Percentiles rank a stretch among this genome's conserved stretches.
These are phyloP conservation scores for Orthosia incerta DNA, from an alignment of 2,888 invertebrate genomes.

Conservation along the genomic window DNA sequence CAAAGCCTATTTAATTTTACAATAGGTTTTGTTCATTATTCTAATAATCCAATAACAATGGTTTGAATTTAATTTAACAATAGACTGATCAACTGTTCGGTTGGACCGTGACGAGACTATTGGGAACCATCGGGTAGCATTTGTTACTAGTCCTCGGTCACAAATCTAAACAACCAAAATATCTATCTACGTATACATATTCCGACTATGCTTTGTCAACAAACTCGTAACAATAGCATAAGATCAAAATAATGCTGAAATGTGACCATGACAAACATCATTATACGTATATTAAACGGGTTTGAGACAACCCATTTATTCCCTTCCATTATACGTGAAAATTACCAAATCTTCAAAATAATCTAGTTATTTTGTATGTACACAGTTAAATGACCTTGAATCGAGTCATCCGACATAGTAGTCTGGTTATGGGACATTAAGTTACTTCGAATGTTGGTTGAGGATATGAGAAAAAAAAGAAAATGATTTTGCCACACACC, in stretches of 20 bases:
- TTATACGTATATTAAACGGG: conserved; percentile 18
- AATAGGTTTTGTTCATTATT: neutral
- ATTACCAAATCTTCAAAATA: conserved; percentile 17
- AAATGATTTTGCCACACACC: no score
- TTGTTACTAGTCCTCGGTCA: neutral
- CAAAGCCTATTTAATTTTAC: neutral
- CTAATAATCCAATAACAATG: neutral
- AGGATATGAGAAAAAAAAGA: no score
- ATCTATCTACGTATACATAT: neutral
- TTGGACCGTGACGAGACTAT: neutral
- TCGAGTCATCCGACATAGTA: neutral
- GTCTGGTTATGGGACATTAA: no score
- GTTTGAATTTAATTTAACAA: neutral
- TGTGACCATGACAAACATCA: conserved; percentile 38
- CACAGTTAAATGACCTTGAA: conserved; percentile 21
- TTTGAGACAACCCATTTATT: conserved; percentile 34
- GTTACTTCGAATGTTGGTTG: no score
- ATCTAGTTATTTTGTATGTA: conserved; percentile 17
- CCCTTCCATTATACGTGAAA: neutral
- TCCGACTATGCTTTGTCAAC: conserved; percentile 16
- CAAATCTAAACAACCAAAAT: neutral
- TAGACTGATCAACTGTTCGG: neutral
- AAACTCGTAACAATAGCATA: conserved; percentile 31
- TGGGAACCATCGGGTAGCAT: neutral
- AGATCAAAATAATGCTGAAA: conserved; percentile 32